Evolutionary conservation across 2,888 invertebrate genomes (phyloP).

Genomic region (Agrilus biguttatus): DNA sequence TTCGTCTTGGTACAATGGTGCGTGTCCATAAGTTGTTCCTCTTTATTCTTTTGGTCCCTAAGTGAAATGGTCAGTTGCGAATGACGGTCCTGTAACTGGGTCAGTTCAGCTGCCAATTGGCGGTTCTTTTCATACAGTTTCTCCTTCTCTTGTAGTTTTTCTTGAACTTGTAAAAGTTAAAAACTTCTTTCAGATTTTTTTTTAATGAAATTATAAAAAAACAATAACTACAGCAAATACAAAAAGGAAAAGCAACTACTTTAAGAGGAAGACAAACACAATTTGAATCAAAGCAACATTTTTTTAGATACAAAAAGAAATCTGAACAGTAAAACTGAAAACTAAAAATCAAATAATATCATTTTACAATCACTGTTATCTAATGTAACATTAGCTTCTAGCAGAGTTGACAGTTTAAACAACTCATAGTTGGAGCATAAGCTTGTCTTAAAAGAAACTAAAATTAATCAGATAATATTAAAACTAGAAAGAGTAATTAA

Average conservation of each 20-base stretch:
- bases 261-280: not conserved
- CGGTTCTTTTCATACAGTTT: slow-evolving; percentile 26
- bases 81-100: slow-evolving; percentile 28
- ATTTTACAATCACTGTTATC: too few relatives aligned
- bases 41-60: slow-evolving; percentile 24
- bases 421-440: too few relatives aligned
- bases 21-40: slow-evolving; percentile 22
- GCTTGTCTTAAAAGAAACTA: too few relatives aligned
- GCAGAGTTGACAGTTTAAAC: too few relatives aligned
- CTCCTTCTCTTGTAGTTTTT: slow-evolving; percentile 28
- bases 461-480: too few relatives aligned
- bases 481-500: too few relatives aligned
- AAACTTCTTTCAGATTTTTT: slow-evolving; percentile 2
- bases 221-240: not conserved
- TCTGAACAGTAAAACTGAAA: too few relatives aligned
- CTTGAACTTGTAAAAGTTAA: slow-evolving; percentile 20
- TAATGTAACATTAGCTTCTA: too few relatives aligned
- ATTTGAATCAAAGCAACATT: not conserved
- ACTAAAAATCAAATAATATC: not conserved
- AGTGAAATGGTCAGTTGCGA: slow-evolving; percentile 29
- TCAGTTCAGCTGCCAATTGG: slow-evolving; percentile 26
- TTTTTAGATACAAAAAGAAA: not conserved
- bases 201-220: not conserved
- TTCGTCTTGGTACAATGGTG: slow-evolving; percentile 27
- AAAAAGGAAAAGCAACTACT: too few relatives aligned